Evolutionary conservation across 2,113 vertebrate genomes (phyloP), one percentile per base, ranked within the genome.

Genomic region (Elaphurus davidianus): DNA sequence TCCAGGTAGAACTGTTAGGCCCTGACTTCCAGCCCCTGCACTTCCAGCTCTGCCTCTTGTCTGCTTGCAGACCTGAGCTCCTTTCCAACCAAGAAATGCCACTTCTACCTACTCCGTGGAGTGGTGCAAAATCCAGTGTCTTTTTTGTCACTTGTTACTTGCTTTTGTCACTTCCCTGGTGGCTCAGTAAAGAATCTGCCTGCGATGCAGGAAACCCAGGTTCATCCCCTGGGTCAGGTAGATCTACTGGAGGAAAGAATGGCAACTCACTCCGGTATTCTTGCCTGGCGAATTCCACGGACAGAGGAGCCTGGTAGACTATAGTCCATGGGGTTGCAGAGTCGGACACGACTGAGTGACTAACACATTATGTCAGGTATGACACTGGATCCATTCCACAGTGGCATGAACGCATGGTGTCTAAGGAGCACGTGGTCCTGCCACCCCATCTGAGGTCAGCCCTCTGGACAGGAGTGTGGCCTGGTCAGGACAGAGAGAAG

Each of bases 1-100:
- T 4, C 27, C 21, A 2, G 54, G 4, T 14, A 52, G 23, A 59
- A 15, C 2, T 1, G 7, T 25, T 15, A 3, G 4, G 30, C 15
- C 40, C 45, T 54, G 64, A 64, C 15, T 25, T 78, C 62, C 2
- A 50, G 76, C 7, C 59, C 40, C 47, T 57, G 16, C 62, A 74
- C 76, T 45, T 40, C 25, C 54, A 52, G 64, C 52, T 55, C 10
- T 45, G 21, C 21, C 50, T 0, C 43, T 52, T 40, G 45, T 90
- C 64, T 21, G 21, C 16, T 43, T 11, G 36, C 36, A 79, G 1
- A 54, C 87, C 76, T 12, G 6, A 57, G 64, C 19, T 71, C 71
- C 54, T 60, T 67, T 91, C n/a, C 55, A 86, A 36, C 7, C 27
- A 21, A 33, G 6, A 43, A 12, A 84, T 3, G 25, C 25, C 54